phyloP scores from a whole-genome alignment of 2,113 vertebrate genomes.

The Periophthalmodon schlosseri region DNA sequence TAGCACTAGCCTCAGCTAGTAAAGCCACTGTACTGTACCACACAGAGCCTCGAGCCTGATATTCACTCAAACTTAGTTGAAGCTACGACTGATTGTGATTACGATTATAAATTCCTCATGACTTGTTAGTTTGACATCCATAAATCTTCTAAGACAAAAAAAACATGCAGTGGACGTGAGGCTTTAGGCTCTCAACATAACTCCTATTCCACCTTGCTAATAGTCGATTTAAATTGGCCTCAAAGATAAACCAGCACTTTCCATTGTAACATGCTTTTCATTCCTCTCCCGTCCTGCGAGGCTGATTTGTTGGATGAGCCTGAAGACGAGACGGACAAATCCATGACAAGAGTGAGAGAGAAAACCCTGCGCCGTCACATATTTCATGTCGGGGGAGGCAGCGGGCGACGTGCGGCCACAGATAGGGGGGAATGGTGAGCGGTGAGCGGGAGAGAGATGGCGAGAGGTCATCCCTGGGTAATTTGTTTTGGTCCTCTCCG shows the following conservation, averaged over 20 bases:
- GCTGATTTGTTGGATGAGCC: constrained; percentile 25
- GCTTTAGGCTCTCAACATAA: neutral
- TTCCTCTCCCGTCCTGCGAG: constrained; percentile 11
- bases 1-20: no score
- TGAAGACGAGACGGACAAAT: constrained; percentile 26
- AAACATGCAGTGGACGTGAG: no score
- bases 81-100: no score
- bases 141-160: no score
- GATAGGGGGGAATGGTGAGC: constrained; percentile 43
- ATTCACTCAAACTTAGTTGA: no score
- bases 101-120: no score
- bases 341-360: constrained; percentile 10
- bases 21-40: no score
- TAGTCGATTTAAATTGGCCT: neutral
- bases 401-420: constrained; percentile 36
- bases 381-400: constrained; percentile 53
- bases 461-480: constrained; percentile 74
- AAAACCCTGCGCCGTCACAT: constrained; percentile 46
- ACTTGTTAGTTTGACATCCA: no score
- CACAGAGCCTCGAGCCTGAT: no score
- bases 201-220: neutral
- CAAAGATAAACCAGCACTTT: neutral
- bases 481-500: constrained; percentile 77
- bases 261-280: neutral
- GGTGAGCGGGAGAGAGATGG: constrained; percentile 55